These are phyloP conservation scores for Scaptomyza hsui DNA, from an alignment of 1,140 invertebrate species.

Conservation along the genomic window DNA sequence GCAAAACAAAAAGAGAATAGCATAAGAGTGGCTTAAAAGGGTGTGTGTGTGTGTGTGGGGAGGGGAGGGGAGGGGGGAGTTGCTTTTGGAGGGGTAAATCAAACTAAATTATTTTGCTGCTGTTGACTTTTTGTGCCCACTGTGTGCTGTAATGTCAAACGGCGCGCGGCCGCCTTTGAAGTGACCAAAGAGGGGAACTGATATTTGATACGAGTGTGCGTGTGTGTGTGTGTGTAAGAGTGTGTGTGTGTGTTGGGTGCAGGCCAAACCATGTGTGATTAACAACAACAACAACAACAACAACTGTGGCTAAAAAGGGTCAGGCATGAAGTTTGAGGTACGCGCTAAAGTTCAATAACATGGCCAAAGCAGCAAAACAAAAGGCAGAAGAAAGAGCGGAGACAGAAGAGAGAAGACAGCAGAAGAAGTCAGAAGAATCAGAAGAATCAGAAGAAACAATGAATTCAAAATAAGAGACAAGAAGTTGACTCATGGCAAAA, in stretches of 20 bases:
- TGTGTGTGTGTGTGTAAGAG: conserved; percentile 28
- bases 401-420: conserved; percentile 2
- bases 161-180: conserved; percentile 68
- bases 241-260: conserved; percentile 7
- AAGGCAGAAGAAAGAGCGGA: background rate
- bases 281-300: conserved; percentile 74
- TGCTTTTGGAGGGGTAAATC: conserved; percentile 32
- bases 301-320: conserved; percentile 51
- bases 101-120: conserved; percentile 53
- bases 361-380: conserved; percentile 34
- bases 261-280: conserved; percentile 71
- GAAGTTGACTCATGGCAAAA: too few relatives aligned
- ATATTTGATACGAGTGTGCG: conserved; percentile 68
- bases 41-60: too few relatives aligned
- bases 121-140: conserved; percentile 41
- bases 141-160: conserved; percentile 56
- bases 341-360: conserved; percentile 56
- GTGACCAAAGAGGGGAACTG: conserved; percentile 40
- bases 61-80: background rate
- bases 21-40: conserved; percentile 3
- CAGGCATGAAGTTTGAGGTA: background rate
- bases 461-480: too few relatives aligned
- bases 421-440: background rate
- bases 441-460: too few relatives aligned
- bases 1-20: conserved; percentile 28